Percentiles rank a stretch among this genome's conserved stretches.
These are phyloP conservation scores for Pipra filicauda DNA, from an alignment of 2,113 vertebrate species.

Conservation along the genomic window DNA sequence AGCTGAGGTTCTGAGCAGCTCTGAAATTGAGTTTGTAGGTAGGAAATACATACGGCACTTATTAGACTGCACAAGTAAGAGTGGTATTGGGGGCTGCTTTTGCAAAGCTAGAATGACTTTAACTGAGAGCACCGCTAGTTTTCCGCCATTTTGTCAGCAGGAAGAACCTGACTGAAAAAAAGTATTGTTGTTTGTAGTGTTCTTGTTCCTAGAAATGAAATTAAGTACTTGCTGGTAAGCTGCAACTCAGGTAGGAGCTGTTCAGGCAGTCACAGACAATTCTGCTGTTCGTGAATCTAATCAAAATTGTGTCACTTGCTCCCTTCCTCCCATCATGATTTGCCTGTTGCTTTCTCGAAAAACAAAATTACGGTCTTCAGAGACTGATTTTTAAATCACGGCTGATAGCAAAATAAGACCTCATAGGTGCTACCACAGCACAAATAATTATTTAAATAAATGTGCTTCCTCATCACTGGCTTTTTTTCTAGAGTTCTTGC, in stretches of 20 bases:
- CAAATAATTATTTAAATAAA: not conserved
- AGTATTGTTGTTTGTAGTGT: not conserved
- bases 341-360: not conserved
- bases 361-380: not conserved
- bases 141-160: constrained; percentile 4
- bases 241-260: not conserved
- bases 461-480: not conserved
- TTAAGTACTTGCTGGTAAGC: not conserved
- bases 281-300: not conserved
- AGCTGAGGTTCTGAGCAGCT: not conserved
- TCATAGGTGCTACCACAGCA: not conserved
- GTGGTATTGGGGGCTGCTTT: not conserved
- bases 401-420: not conserved
- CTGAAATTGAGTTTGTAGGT: not conserved
- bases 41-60: not conserved
- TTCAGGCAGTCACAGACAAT: not conserved
- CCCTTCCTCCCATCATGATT: not conserved
- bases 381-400: not conserved
- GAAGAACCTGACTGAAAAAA: not conserved
- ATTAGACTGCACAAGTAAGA: not conserved
- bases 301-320: not conserved
- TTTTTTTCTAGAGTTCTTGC: not conserved
- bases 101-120: not conserved
- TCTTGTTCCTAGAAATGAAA: not conserved
- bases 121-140: not conserved